Conservation (phyloP, 2,113 vertebrate species). For the Ictalurus furcatus region DNA sequence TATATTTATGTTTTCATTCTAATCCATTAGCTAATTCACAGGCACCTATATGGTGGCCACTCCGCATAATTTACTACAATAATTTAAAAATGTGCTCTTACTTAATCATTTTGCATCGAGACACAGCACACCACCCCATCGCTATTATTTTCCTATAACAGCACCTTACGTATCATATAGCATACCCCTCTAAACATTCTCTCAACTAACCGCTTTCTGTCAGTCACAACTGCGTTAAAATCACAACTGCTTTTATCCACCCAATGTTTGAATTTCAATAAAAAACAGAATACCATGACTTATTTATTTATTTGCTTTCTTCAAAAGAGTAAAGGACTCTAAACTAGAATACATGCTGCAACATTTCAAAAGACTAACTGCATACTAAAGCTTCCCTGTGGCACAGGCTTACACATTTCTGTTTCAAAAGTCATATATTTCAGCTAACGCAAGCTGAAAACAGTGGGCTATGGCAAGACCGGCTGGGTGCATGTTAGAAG, state of each 20-base stretch:
- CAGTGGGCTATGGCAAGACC: neutral
- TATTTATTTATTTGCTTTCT: slow-evolving; percentile 38
- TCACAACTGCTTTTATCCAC: slow-evolving; percentile 4
- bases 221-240: slow-evolving; percentile 9
- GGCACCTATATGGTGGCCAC: neutral
- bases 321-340: slow-evolving; percentile 31
- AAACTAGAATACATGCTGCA: slow-evolving; percentile 42
- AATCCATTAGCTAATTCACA: neutral
- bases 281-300: slow-evolving; percentile 21
- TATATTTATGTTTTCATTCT: neutral
- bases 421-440: slow-evolving; percentile 21
- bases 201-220: neutral
- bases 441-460: neutral
- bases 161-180: neutral
- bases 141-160: neutral
- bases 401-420: slow-evolving; percentile 22
- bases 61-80: neutral
- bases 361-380: slow-evolving; percentile 38
- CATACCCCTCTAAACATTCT: neutral
- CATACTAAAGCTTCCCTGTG: slow-evolving; percentile 36
- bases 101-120: neutral
- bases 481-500: slow-evolving; percentile 18
- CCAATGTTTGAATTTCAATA: slow-evolving; percentile 20
- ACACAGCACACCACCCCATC: neutral
- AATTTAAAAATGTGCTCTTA: neutral